These are phyloP conservation scores for Mus pahari DNA, from an alignment of 2,113 vertebrate species.

Conservation along the genomic window DNA sequence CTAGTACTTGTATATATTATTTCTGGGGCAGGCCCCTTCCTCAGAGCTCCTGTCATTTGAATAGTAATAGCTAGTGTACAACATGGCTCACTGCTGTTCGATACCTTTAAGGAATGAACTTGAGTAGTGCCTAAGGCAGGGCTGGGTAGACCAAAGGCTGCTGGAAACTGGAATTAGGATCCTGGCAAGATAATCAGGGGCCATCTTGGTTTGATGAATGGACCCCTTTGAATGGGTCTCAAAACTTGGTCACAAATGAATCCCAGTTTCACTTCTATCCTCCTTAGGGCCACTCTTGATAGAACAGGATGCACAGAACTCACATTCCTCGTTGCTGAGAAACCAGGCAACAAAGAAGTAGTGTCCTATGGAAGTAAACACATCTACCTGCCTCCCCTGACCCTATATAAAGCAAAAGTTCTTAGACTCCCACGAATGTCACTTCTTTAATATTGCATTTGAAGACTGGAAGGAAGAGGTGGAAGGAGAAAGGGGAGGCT, in stretches of 20 bases:
- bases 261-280: neutral
- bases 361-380: neutral
- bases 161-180: neutral
- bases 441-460: neutral
- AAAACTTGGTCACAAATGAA: neutral
- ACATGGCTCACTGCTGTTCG: neutral
- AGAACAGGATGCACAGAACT: neutral
- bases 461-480: too few relatives aligned
- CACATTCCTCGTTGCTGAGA: neutral
- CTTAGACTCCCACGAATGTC: neutral
- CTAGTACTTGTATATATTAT: neutral
- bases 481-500: neutral
- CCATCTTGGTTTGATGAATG: neutral
- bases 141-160: neutral
- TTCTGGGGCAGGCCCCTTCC: neutral
- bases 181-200: too few relatives aligned
- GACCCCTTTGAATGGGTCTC: conserved; percentile 7
- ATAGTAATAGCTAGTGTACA: neutral
- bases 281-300: neutral
- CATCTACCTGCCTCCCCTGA: neutral
- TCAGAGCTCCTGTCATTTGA: neutral
- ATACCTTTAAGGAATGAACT: neutral
- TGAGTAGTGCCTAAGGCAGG: neutral
- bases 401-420: neutral
- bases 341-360: neutral